phyloP scores from a whole-genome alignment of 2,888 invertebrate genomes.

The Athetis lepigone region DNA sequence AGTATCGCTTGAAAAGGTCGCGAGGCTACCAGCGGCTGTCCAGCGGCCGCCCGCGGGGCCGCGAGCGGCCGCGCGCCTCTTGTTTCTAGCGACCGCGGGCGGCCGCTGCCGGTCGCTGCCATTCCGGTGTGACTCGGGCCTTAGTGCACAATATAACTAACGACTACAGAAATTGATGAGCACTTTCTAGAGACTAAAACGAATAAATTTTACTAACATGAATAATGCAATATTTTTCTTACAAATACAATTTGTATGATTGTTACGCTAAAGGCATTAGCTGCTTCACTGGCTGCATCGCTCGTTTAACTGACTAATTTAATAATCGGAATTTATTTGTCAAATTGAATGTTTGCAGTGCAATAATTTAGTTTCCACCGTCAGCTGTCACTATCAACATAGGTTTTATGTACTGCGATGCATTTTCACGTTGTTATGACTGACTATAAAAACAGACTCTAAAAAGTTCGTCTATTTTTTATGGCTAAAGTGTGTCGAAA shows the following conservation, averaged over 20 bases:
- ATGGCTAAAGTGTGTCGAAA: not conserved
- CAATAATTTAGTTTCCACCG: slow-evolving; percentile 45
- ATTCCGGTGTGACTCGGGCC: too few relatives aligned
- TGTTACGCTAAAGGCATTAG: slow-evolving; percentile 21
- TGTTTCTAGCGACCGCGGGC: too few relatives aligned
- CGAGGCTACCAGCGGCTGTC: too few relatives aligned
- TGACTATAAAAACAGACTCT: slow-evolving; percentile 36
- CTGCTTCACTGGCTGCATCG: slow-evolving; percentile 11
- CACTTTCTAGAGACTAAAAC: not conserved
- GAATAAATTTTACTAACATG: not conserved
- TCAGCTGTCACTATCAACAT: slow-evolving; percentile 40
- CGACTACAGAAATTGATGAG: not conserved
- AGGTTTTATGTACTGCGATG: slow-evolving; percentile 47
- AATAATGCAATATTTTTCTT: slow-evolving; percentile 27
- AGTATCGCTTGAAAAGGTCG: too few relatives aligned
- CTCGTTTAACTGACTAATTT: slow-evolving; percentile 34
- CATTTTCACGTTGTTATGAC: slow-evolving; percentile 42
- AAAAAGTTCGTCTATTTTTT: slow-evolving; percentile 36
- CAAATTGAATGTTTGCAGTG: slow-evolving; percentile 47
- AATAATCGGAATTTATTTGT: slow-evolving; percentile 43
- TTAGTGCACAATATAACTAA: too few relatives aligned
- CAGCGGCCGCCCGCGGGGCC: too few relatives aligned
- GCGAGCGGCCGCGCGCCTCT: too few relatives aligned
- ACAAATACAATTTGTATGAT: slow-evolving; percentile 17
- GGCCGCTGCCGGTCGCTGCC: too few relatives aligned